Evolutionary conservation across 2,797 vertebrate species (phyloP).

Genomic region (Gephyroberyx darwinii): DNA sequence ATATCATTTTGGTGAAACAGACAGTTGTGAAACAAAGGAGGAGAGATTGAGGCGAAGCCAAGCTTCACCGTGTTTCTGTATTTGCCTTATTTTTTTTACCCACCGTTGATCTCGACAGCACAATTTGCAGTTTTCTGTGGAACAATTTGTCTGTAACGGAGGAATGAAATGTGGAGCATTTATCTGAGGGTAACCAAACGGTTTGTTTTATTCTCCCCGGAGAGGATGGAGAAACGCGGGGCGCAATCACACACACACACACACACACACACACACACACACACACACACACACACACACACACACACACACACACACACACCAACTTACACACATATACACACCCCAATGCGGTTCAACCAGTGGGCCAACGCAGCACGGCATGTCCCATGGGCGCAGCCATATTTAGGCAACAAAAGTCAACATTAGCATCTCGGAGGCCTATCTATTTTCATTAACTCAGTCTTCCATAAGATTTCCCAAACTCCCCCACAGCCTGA

Average conservation of each 20-base stretch:
- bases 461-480: constrained; percentile 45
- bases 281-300: constrained; percentile 13
- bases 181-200: constrained; percentile 33
- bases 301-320: constrained; percentile 9
- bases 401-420: constrained; percentile 59
- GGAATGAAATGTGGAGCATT: constrained; percentile 14
- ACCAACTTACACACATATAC: constrained; percentile 7
- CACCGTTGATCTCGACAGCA: constrained; percentile 19
- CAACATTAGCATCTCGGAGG: constrained; percentile 69
- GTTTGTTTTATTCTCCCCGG: constrained; percentile 8
- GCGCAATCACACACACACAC: constrained; percentile 3
- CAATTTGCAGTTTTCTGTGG: constrained; percentile 31
- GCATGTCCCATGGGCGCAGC: constrained; percentile 27
- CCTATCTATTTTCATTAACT: constrained; percentile 61
- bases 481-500: constrained; percentile 40
- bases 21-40: constrained; percentile 36
- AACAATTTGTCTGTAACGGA: constrained; percentile 28
- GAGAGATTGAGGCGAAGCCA: constrained; percentile 31
- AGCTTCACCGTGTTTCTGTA: constrained; percentile 9
- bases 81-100: background rate
- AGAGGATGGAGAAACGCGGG: background rate
- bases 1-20: constrained; percentile 2
- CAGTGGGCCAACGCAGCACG: background rate
- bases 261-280: constrained; percentile 8
- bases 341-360: constrained; percentile 9